Conservation (phyloP, 2,113 vertebrate species). For the Oncorhynchus clarkii region DNA sequence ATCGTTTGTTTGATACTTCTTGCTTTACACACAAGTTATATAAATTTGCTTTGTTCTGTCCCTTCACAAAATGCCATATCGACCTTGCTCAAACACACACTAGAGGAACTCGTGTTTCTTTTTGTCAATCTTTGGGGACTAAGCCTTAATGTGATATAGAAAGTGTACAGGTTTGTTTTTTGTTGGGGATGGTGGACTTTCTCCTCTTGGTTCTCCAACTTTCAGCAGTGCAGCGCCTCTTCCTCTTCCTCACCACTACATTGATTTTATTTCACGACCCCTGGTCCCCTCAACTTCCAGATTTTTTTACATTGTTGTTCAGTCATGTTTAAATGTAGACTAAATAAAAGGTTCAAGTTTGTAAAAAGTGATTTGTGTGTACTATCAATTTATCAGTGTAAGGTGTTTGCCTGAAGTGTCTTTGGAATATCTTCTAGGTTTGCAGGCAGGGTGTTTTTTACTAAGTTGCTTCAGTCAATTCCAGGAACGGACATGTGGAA, state of each 20-base stretch:
- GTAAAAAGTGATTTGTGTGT: conserved; percentile 48
- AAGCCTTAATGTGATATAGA: conserved; percentile 84
- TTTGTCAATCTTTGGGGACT: conserved; percentile 44
- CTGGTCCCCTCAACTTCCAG: conserved; percentile 31
- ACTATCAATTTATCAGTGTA: background rate
- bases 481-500: background rate
- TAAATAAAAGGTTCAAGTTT: conserved; percentile 83
- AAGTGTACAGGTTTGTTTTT: conserved; percentile 71
- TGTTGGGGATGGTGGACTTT: background rate
- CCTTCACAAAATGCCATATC: background rate
- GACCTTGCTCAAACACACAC: background rate
- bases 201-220: conserved; percentile 5
- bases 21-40: no score
- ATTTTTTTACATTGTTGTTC: conserved; percentile 76
- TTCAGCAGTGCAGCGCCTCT: background rate
- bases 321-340: conserved; percentile 83
- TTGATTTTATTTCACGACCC: conserved; percentile 19
- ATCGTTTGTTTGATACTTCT: no score
- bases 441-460: background rate
- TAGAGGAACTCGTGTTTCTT: background rate
- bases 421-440: background rate
- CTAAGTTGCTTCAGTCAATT: background rate
- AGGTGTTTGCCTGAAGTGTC: background rate
- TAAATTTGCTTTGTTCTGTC: no score
- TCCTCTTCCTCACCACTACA: conserved; percentile 8